These are phyloP conservation scores for Pandemis cinnamomeana DNA, from an alignment of 2,888 invertebrate species.

Conservation along the genomic window DNA sequence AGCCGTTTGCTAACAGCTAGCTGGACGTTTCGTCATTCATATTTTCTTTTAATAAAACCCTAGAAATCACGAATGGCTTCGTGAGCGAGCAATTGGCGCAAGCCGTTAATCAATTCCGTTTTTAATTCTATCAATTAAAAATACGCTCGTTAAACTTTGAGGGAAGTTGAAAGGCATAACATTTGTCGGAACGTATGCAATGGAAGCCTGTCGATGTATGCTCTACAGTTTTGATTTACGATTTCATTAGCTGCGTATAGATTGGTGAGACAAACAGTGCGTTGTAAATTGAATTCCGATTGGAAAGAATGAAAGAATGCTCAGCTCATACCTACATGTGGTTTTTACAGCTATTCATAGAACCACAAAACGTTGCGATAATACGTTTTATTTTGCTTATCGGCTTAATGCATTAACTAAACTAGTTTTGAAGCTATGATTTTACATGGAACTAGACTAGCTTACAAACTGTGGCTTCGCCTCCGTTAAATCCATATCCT, in stretches of 20 bases:
- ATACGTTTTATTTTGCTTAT: no score
- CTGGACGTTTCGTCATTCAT: not conserved
- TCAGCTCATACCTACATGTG: not conserved
- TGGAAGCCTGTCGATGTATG: conserved; percentile 38
- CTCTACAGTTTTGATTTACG: conserved; percentile 42
- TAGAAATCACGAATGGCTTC: conserved; percentile 13
- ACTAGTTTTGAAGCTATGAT: no score
- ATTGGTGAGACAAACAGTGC: conserved; percentile 30
- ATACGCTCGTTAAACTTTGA: conserved; percentile 57
- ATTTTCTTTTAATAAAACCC: conserved; percentile 25
- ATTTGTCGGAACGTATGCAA: conserved; percentile 40
- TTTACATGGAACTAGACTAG: no score
- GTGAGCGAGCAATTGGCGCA: conserved; percentile 17
- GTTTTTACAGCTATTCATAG: not conserved
- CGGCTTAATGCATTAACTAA: no score
- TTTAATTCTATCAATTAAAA: conserved; percentile 75
- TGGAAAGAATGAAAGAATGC: conserved; percentile 3
- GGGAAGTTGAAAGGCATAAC: conserved; percentile 64
- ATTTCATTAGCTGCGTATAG: conserved; percentile 41
- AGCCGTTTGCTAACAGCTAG: not conserved
- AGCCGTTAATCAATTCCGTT: conserved; percentile 62
- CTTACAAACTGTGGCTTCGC: no score
- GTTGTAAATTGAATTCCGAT: conserved; percentile 30
- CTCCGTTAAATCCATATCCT: no score
- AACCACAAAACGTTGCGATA: not conserved